A percentile compares a stretch with the other conserved stretches of the same genome.
phyloP scores from a whole-genome alignment of 2,113 vertebrate species.

The Rhinolophus ferrumequinum region DNA sequence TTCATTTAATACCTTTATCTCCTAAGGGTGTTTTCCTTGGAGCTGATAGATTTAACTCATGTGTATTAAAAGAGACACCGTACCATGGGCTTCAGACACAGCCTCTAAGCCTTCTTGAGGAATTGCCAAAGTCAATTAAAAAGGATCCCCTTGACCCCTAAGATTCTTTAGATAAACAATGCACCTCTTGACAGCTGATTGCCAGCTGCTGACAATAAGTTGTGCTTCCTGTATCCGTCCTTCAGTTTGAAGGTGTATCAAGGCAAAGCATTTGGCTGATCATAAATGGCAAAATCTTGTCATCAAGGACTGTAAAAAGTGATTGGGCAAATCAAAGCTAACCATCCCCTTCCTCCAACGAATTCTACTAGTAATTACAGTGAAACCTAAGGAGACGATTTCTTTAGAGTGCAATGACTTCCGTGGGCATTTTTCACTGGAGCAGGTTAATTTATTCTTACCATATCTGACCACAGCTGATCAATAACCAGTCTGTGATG shows the following conservation, averaged over 20 bases:
- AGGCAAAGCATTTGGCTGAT: not conserved
- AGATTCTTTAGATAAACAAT: constrained; percentile 33
- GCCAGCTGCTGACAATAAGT: constrained; percentile 52
- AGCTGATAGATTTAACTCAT: not conserved
- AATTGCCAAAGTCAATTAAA: constrained; percentile 32
- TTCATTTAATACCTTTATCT: constrained; percentile 56
- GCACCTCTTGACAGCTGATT: not conserved
- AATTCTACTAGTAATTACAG: constrained; percentile 59
- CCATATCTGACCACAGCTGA: constrained; percentile 59
- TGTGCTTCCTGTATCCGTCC: not conserved
- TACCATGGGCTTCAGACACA: not conserved
- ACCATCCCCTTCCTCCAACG: not conserved
- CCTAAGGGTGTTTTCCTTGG: not conserved
- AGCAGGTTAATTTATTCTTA: constrained; percentile 65
- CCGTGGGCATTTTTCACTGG: constrained; percentile 51
- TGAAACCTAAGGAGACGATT: constrained; percentile 61
- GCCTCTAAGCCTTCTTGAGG: not conserved
- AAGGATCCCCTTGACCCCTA: not conserved
- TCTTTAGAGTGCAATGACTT: constrained; percentile 61
- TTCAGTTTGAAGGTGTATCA: constrained; percentile 7
- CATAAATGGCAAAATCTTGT: not conserved
- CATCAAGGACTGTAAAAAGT: not conserved
- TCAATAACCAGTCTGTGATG: constrained; percentile 64
- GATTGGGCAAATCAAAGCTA: constrained; percentile 7
- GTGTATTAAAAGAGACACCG: not conserved